Evolutionary conservation across 2,113 vertebrate genomes (phyloP).

Genomic region (Psilopsiagon aymara): DNA sequence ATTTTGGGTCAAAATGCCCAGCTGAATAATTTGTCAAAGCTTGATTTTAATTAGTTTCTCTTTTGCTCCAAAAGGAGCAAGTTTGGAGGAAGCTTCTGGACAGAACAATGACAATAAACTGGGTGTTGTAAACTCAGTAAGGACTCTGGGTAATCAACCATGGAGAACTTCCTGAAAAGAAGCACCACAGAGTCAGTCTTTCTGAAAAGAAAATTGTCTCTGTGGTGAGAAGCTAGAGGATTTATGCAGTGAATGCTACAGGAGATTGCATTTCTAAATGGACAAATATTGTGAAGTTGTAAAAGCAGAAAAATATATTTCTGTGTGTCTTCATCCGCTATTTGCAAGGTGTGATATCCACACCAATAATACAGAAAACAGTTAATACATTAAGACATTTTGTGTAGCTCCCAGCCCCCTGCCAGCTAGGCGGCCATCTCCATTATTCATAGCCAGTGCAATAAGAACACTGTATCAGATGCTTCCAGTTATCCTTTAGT

Average conservation of each 20-base stretch:
- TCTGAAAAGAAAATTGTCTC: background rate
- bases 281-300: background rate
- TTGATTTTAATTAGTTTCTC: background rate
- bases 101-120: background rate
- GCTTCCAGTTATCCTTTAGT: background rate
- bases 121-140: background rate
- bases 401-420: background rate
- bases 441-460: background rate
- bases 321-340: background rate
- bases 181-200: background rate
- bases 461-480: accelerated
- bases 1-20: background rate
- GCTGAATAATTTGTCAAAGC: background rate
- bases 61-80: background rate
- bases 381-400: background rate
- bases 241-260: background rate
- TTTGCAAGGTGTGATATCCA: background rate
- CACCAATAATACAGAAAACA: background rate
- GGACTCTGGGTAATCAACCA: background rate
- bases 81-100: background rate
- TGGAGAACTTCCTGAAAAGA: background rate
- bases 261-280: background rate
- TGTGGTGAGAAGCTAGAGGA: background rate
- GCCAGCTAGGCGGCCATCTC: background rate
- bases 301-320: background rate